phyloP scores from a whole-genome alignment of 2,888 invertebrate species.

The Cheilosia urbana region DNA sequence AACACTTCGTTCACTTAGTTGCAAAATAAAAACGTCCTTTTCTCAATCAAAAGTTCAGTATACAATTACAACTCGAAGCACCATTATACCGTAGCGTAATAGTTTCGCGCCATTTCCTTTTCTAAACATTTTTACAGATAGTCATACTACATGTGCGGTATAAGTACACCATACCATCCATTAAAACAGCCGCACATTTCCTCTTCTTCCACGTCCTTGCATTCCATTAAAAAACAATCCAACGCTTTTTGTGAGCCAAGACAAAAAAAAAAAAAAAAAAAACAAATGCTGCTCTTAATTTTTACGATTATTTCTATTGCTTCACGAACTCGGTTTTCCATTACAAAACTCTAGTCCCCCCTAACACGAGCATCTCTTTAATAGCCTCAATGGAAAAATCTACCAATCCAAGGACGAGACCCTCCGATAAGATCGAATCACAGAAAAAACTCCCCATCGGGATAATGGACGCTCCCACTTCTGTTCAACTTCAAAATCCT shows the following conservation, averaged over 20 bases:
- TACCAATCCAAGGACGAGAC: slow-evolving; percentile 12
- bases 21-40: slow-evolving; percentile 4
- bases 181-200: slow-evolving; percentile 39
- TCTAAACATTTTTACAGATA: slow-evolving; percentile 63
- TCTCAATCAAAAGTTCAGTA: slow-evolving; percentile 32
- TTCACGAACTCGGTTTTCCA: slow-evolving; percentile 42
- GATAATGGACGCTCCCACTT: slow-evolving; percentile 27
- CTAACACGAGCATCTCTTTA: slow-evolving; percentile 56
- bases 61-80: slow-evolving; percentile 31
- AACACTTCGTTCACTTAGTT: slow-evolving; percentile 10
- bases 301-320: slow-evolving; percentile 68
- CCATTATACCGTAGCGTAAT: slow-evolving; percentile 31
- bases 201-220: slow-evolving; percentile 8
- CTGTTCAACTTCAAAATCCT: slow-evolving; percentile 13
- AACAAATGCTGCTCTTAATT: slow-evolving; percentile 53
- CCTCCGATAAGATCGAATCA: slow-evolving; percentile 25
- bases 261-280: slow-evolving; percentile 15
- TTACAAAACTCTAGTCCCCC: slow-evolving; percentile 24
- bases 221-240: slow-evolving; percentile 64
- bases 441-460: slow-evolving; percentile 32
- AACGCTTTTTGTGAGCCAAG: slow-evolving; percentile 41
- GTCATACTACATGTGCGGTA: slow-evolving; percentile 2
- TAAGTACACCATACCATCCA: neutral
- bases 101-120: slow-evolving; percentile 55
- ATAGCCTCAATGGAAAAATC: slow-evolving; percentile 40